Evolutionary conservation across 92 coral and sea anemone genomes (phyloP), one percentile per base, ranked within the genome.

Genomic region (Palythoa caribaeorum): DNA sequence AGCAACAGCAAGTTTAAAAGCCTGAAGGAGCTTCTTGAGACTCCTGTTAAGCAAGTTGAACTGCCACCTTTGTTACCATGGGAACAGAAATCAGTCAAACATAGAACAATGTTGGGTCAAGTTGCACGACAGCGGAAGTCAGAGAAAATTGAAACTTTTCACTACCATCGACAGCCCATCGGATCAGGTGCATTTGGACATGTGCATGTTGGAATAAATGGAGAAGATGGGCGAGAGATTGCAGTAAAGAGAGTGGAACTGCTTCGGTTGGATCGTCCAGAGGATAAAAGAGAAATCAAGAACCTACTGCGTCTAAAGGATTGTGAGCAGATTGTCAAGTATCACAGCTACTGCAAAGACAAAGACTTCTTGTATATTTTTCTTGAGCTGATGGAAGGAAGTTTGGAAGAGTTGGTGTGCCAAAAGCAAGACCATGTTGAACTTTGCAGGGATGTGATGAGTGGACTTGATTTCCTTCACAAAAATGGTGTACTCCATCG

Each of bases 341-440:
- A 85, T 44, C 12, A 62, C 7, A 35, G 55, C 38, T 51, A 17
- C 65, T 17, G 5, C 60, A 37, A 63, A 0, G 86, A 89, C 1
- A 35, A 20, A 1, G 2, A 76, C 40, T 84, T 89, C 72, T 17
- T 36, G 16, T 89, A 76, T 51, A 51, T 89, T 7, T 60, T 83
- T 14, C 77, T 83, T 53, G 92, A 89, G 38, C 16, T 83, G 35
- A 89, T 89, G 92, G 92, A 89, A 14, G 92, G 92, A 52, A 76
- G 11, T 19, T 78, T 90, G 38, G 89, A 84, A 5, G 86, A 84
- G 47, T 28, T 44, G 78, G 2, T 76, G 21, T 62, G 79, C 50
- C 40, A 15, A 17, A 38, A 38, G 7, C 20, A 51, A 15, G 7
- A 28, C 28, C 28, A 11, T 38, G 20, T 74, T 40, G 59, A 74